These are phyloP conservation scores for Polypedilum pembai DNA, from an alignment of 1,140 invertebrate genomes.

Conservation along the genomic window DNA sequence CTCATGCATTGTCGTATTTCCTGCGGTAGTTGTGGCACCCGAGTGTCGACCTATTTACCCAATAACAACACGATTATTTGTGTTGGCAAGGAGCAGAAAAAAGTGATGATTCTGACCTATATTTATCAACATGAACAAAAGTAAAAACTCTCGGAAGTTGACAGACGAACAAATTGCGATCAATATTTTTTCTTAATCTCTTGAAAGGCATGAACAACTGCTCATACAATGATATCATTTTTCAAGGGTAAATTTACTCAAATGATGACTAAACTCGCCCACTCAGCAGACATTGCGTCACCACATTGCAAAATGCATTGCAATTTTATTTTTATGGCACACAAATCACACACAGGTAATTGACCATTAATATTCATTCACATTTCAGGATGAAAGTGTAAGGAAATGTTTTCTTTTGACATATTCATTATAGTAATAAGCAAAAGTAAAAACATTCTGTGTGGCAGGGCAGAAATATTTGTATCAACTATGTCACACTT, in stretches of 20 bases:
- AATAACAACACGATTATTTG: not conserved
- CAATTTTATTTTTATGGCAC: not conserved
- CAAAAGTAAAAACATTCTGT: not conserved
- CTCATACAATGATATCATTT: not conserved
- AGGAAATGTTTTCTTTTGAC: not conserved
- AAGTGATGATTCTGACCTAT: not conserved
- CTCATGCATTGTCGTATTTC: no score
- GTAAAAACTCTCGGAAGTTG: not conserved
- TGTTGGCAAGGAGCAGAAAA: not conserved
- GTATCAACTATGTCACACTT: no score
- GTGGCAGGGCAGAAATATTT: no score
- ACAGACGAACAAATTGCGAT: not conserved
- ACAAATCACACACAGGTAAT: not conserved
- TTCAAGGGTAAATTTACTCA: not conserved
- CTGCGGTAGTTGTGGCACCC: not conserved
- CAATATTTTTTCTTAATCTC: not conserved
- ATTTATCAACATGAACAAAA: not conserved
- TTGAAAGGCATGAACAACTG: not conserved
- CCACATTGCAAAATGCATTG: not conserved
- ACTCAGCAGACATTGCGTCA: not conserved
- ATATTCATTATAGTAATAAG: not conserved
- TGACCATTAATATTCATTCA: conserved; percentile 14
- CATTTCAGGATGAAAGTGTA: not conserved
- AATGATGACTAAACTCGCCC: not conserved
- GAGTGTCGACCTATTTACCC: not conserved